Evolutionary conservation across 2,888 invertebrate species (phyloP), one percentile per base, ranked within the genome.

Genomic region (Acleris laterana): DNA sequence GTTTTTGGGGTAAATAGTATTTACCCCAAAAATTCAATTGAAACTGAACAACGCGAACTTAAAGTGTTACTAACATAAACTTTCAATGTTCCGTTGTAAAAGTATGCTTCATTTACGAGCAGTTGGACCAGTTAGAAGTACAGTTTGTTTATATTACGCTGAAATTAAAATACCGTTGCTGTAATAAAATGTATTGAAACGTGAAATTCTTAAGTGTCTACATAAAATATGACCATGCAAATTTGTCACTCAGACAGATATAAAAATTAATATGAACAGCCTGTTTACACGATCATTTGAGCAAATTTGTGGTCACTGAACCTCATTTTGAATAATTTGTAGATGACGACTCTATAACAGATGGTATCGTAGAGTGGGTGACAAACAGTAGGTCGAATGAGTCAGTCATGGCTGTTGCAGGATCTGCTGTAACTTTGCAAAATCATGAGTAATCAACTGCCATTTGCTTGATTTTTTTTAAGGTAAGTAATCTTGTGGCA

Each of bases 391-490:
- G 68, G 68, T 68, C 70, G 68, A 70, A 16, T 66, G 66, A 68
- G 71, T 84, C 81, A 85, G 73, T 84, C 83, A 79, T 72, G 63
- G 57, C 59, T 69, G 48, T 59, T 69, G 63, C 75, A 77, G 78
- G 77, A 80, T 78, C 77, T 78, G 76, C 69, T 70, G 70, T 69
- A 70, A 75, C 70, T 74, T 73, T 76, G 57, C 62, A 77, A 77
- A 75, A 69, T 72, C 74, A 77, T 85, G 84, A 80, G 79, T 82
- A 84, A 84, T 77, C 72, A 79, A 78, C 80, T 81, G 76, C 79
- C 81, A 77, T 49, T 46, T 46, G 46, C 46, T 44, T 7, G 7
- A 7, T n/a, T 17, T 46, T 46, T 42, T 44, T 1, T 5, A 16
- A n/a, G 6, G 16, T 16, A 46, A 7, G 16, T 16, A 46, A 7